phyloP scores from a whole-genome alignment of 2,113 vertebrate genomes.

The Siniperca chuatsi region DNA sequence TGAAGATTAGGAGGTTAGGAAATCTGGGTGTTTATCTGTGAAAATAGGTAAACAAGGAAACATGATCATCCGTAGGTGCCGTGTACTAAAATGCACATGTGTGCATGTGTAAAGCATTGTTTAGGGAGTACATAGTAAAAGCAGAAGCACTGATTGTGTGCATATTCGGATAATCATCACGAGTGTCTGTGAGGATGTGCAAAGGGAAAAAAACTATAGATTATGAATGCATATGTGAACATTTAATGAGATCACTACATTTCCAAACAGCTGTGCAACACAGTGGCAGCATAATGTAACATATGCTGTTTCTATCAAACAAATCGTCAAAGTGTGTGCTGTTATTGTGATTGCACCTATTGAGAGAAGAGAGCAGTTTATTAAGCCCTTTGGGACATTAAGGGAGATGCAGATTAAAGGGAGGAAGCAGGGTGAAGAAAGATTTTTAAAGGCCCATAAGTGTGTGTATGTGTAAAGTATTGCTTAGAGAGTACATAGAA shows the following conservation, averaged over 20 bases:
- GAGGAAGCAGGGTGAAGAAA: neutral
- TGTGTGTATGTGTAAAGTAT: too few species aligned
- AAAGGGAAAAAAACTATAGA: neutral
- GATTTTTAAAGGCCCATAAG: neutral
- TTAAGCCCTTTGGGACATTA: slow-evolving; percentile 11
- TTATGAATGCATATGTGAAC: neutral
- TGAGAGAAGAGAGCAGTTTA: slow-evolving; percentile 9
- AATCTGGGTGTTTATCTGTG: neutral
- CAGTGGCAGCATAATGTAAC: neutral
- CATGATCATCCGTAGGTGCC: too few species aligned
- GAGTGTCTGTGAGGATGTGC: neutral
- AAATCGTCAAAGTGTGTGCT: slow-evolving; percentile 1
- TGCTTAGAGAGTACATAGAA: too few species aligned
- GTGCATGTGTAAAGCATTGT: too few species aligned
- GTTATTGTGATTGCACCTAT: slow-evolving; percentile 44
- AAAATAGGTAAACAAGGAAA: neutral
- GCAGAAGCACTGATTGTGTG: too few species aligned
- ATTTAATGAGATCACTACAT: neutral
- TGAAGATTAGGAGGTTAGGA: neutral
- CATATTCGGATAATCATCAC: too few species aligned
- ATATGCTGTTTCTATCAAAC: slow-evolving; percentile 11
- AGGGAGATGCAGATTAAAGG: neutral
- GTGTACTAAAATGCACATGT: too few species aligned
- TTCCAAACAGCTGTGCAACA: slow-evolving; percentile 22
- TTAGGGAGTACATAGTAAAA: too few species aligned